Conservation (phyloP, 2,797 vertebrate species). For the Cirrhinus mrigala region DNA sequence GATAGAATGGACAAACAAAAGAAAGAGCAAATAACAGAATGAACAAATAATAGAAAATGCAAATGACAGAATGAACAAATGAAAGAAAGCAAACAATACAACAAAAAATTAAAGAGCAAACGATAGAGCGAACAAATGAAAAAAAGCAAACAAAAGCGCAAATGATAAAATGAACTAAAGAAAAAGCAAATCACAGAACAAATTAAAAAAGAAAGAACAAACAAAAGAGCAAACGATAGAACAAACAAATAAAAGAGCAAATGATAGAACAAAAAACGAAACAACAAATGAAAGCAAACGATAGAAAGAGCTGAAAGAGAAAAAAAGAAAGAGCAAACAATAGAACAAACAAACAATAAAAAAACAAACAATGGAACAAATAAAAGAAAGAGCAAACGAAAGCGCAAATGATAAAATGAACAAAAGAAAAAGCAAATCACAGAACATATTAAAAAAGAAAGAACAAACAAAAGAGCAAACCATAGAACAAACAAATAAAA, state of each 20-base stretch:
- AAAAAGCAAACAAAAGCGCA: no score
- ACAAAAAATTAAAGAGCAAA: no score
- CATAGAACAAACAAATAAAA: neutral
- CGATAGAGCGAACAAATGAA: neutral
- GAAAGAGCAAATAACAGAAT: no score
- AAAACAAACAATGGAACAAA: neutral
- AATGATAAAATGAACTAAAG: no score
- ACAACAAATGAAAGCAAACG: no score
- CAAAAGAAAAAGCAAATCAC: no score
- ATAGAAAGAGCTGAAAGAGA: rapidly evolving
- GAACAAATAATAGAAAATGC: no score
- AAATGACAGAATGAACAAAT: no score
- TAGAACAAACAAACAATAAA: neutral
- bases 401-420: neutral
- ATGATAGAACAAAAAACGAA: neutral
- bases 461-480: no score
- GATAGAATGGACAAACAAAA: no score
- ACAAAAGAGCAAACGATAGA: neutral
- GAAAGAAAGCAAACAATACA: no score
- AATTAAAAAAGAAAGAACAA: neutral
- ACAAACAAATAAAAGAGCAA: neutral
- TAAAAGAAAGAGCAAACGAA: neutral
- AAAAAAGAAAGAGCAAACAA: neutral
- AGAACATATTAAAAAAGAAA: no score
- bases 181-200: neutral